These are phyloP conservation scores for Drosophila tristis DNA, from an alignment of 1,140 invertebrate species.

Conservation along the genomic window DNA sequence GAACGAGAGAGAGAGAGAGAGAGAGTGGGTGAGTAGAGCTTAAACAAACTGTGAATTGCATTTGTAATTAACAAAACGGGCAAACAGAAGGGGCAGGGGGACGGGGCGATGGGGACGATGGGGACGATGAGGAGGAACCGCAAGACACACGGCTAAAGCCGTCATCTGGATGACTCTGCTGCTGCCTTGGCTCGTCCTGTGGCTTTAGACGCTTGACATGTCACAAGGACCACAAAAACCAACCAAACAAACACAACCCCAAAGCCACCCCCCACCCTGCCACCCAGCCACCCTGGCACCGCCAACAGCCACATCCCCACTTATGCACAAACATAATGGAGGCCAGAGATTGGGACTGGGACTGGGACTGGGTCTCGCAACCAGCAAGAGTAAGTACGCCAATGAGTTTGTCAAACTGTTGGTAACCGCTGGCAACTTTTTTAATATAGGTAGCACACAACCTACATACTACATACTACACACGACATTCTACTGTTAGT, in stretches of 20 bases:
- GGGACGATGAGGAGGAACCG: constrained; percentile 18
- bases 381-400: constrained; percentile 13
- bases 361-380: background rate
- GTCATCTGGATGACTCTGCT: constrained; percentile 11
- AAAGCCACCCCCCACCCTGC: background rate
- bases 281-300: background rate
- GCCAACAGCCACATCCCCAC: constrained; percentile 1
- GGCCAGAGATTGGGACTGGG: background rate
- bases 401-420: constrained; percentile 78
- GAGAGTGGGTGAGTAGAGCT: background rate
- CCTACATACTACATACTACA: constrained; percentile 17
- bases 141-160: constrained; percentile 48
- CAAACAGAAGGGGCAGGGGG: constrained; percentile 27
- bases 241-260: constrained; percentile 58
- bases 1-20: constrained; percentile 12
- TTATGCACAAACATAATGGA: background rate
- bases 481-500: constrained; percentile 22
- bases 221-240: constrained; percentile 76
- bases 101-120: background rate
- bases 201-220: constrained; percentile 68
- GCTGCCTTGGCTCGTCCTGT: constrained; percentile 36
- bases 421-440: constrained; percentile 69
- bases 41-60: constrained; percentile 70
- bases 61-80: constrained; percentile 70
- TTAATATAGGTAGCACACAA: constrained; percentile 62